A percentile compares a stretch with the other conserved stretches of the same genome.
These are phyloP conservation scores for Vanacampus margaritifer DNA, from an alignment of 2,113 vertebrate genomes.

Conservation along the genomic window DNA sequence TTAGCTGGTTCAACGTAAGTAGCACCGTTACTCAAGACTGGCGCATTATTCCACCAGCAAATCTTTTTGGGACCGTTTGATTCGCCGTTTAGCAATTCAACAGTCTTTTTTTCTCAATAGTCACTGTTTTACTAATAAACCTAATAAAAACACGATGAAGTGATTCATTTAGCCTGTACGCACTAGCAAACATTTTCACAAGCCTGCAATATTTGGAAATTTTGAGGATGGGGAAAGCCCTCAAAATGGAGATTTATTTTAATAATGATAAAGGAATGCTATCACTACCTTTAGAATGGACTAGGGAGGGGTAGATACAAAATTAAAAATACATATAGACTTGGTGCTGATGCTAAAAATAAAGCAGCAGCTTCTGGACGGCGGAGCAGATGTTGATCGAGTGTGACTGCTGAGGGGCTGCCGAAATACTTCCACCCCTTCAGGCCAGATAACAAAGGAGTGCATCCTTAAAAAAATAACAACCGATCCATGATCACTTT, in stretches of 20 bases:
- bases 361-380: conserved; percentile 4
- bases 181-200: neutral
- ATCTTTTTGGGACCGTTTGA: too few relatives aligned
- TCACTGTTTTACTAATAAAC: too few relatives aligned
- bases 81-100: too few relatives aligned
- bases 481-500: neutral
- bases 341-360: conserved; percentile 8
- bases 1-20: too few relatives aligned
- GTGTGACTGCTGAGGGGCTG: conserved; percentile 17
- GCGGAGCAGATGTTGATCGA: conserved; percentile 11
- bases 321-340: neutral
- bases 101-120: too few relatives aligned
- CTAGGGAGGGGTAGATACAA: conserved; percentile 5
- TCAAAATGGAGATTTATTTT: neutral
- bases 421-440: conserved; percentile 11
- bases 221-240: neutral
- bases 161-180: neutral
- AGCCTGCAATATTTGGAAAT: too few relatives aligned
- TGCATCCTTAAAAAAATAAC: neutral
- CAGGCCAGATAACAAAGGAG: conserved; percentile 13
- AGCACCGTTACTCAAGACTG: too few relatives aligned
- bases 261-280: neutral
- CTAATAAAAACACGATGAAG: neutral
- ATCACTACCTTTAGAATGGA: neutral
- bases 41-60: too few relatives aligned